Base-by-base conservation (phyloP, 2,113 vertebrate species). In the Rhabdomys dilectus region DNA sequence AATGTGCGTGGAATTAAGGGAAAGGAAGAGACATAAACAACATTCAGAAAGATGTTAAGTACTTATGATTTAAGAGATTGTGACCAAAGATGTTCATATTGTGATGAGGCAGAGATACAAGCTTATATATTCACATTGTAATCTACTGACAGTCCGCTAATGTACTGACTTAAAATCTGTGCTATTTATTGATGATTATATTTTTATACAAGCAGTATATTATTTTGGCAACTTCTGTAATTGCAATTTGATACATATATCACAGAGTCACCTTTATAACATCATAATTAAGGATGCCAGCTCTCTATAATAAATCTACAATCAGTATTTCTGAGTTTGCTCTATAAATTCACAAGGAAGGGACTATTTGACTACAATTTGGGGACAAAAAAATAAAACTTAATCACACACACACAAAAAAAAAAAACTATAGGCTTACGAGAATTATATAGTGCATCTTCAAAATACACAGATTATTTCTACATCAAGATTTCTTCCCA, bases 331-430 rank as follows among this genome's bases (percentile, higher is more conserved):
- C 0, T 75, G 26, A 58, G 91, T 96, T 97, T 97, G 66, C 58
- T 86, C 4, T n/a, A 48, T 66, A 92, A 86, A 95, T 78, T 85
- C 29, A 89, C 26, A 89, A 76, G 17, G 16, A 88, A 94, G 24
- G 11, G 4, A 22, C 77, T 81, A 76, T 31, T 66, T 92, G 48
- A 78, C 12, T 95, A n/a, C 7, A 68, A 75, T 62, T 97, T 97
- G 51, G 88, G 3, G 60, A 96, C 93, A 53, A 92, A 93, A 82
- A 97, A 97, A 94, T 72, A 88, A 97, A 91, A 96, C 39, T 39
- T 16, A 5, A 21, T 45, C 66, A 66, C 2, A 92, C 39, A 10
- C 53, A 10, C 2, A 92, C 39, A 10, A 48, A 10, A 0, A 96
- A 1, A 97, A 91, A 93, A 91, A 93, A 89, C 48, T 96, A 42